Evolutionary conservation across 2,113 vertebrate species (phyloP), one percentile per base, ranked within the genome.

Genomic region (Grus americana): DNA sequence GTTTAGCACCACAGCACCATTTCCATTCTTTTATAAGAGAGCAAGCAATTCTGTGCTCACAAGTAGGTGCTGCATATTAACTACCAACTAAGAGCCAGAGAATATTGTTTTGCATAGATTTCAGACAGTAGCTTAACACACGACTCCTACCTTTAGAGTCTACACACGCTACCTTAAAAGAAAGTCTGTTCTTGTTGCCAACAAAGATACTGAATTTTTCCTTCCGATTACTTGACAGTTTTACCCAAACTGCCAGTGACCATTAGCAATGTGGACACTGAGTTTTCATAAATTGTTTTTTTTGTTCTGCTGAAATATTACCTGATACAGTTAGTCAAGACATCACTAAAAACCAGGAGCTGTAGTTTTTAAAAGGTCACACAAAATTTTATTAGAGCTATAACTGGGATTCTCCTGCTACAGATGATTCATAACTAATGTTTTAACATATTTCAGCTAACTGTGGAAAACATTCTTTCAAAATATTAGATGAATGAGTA

Each of bases 21-120:
- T 86, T 66, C 47, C 63, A 47, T 30, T 93, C 50, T 36, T 86
- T 40, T 88, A 13, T 7, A 81, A 88, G 50, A 88, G 36, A 55
- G 49, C 18, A 86, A 75, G 61, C 27, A 58, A 79, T 40, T 79
- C 73, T 72, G 36, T 1, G 9, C 38, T 66, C 54, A 42, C 34
- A 67, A 86, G n/a, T 4, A 68, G 19, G 23, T 49, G 36, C 18
- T 72, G 59, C 36, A 13, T 66, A 74, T 91, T 93, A 90, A 84
- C 29, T 49, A 73, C 50, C 90, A 66, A 47, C n/a, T 29, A 82
- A 59, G n/a, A 73, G 54, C 44, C 63, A 88, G 32, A 4, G 47
- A 95, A 92, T 21, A 72, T 30, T 70, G 73, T 61, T 95, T 92
- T 92, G 76, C 82, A 92, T 40, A 84, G 76, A 79, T 62, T 90